These are phyloP conservation scores for Eubasilissa splendida DNA, from an alignment of 2,888 invertebrate genomes.

Conservation along the genomic window DNA sequence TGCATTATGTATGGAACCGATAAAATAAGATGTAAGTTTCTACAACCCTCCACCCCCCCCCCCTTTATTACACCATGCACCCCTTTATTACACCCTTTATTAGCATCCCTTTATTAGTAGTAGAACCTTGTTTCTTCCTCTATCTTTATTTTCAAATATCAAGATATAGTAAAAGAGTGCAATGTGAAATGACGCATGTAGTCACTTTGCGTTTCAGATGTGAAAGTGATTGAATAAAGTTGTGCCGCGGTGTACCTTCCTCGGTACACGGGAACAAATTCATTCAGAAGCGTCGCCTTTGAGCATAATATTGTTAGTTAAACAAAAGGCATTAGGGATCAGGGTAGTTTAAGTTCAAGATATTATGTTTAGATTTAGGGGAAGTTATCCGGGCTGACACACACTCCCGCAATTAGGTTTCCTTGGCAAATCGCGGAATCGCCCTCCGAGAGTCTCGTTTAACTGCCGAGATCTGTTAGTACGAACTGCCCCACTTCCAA, in stretches of 20 bases:
- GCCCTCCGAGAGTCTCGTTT: not conserved
- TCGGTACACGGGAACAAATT: not conserved
- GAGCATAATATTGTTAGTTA: conserved; percentile 33
- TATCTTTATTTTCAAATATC: no score
- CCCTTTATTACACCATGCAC: no score
- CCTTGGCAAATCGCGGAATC: not conserved
- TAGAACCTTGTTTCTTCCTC: no score
- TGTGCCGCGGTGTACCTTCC: not conserved
- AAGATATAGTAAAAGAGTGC: no score
- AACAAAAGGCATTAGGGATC: conserved; percentile 42
- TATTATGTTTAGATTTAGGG: conserved; percentile 41
- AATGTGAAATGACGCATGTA: no score
- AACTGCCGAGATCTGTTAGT: not conserved
- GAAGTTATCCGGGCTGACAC: conserved; percentile 19
- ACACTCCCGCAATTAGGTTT: conserved; percentile 22
- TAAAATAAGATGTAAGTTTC: no score
- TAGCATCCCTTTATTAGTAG: no score
- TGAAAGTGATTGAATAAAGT: no score
- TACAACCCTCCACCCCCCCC: no score
- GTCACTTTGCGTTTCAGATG: no score
- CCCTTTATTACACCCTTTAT: no score
- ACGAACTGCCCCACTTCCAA: not conserved
- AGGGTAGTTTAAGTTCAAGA: conserved; percentile 39
- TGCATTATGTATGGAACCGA: no score
- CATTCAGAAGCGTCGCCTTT: not conserved